Evolutionary conservation across 53 echinoderm and acorn worm species (phyloP).

Genomic region (Paracentrotus lividus): DNA sequence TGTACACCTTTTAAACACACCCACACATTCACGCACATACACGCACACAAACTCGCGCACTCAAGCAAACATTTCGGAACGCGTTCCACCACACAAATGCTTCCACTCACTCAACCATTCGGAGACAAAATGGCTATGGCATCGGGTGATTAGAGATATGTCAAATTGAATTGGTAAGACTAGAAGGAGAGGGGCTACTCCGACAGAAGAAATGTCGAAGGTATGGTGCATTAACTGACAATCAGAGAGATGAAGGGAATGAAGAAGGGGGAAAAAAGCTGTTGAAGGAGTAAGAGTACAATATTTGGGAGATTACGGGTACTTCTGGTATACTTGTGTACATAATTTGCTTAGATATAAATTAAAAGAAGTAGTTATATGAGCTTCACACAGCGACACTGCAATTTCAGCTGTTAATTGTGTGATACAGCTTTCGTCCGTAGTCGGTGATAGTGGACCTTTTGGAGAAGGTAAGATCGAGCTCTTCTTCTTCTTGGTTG

Average conservation of each 20-base stretch:
- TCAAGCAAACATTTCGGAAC: conserved; percentile 1
- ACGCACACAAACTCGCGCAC: conserved; percentile 45
- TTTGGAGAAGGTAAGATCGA: not conserved
- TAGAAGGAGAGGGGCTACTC: conserved; percentile 7
- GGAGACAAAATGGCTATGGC: conserved; percentile 10
- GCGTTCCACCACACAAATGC: not conserved
- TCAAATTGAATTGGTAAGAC: conserved; percentile 17
- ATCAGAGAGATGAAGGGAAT: not conserved
- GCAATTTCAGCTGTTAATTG: conserved; percentile 37
- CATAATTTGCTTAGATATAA: not conserved
- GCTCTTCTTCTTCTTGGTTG: not conserved
- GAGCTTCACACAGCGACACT: conserved; percentile 27
- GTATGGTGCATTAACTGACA: conserved; percentile 23
- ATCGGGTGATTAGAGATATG: conserved; percentile 43
- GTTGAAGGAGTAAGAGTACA: not conserved
- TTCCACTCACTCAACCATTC: not conserved
- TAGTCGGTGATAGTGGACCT: not conserved
- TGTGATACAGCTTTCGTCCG: not conserved
- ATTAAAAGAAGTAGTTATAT: not conserved
- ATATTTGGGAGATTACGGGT: not conserved
- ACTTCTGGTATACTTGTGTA: not conserved
- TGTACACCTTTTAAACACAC: not conserved
- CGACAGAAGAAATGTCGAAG: not conserved
- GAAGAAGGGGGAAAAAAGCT: not conserved
- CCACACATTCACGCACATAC: conserved; percentile 15